Base-by-base conservation (phyloP, 2,888 invertebrate species). In the Conchocele bisecta region DNA sequence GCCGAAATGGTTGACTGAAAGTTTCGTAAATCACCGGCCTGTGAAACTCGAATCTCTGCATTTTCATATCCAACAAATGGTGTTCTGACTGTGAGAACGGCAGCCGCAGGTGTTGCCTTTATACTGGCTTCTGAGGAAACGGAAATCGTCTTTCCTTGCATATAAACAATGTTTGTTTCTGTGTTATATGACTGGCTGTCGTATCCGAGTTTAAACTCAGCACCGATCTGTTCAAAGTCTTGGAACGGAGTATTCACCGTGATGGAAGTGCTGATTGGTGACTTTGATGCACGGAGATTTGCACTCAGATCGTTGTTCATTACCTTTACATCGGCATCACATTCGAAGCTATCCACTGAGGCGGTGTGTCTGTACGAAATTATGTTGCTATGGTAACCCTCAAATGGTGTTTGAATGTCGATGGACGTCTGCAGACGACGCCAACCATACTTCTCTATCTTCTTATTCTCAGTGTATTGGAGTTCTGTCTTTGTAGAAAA, bases 271-370 rank as follows among this genome's bases (percentile, higher is more conserved):
- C 31, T 46, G 20, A 61, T 6, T 7, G 74, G 74, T 41, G 56
- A 17, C 26, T 57, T 61, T 1, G 65, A 61, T 13, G 66, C 69
- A 48, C 51, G 50, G 2, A 74, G 41, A 29, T 50, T 61, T 22
- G 65, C 74, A 33, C 33, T 54, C 26, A 75, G 29, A n/a, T 70
- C 75, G 3, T 61, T 70, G 17, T 66, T 46, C 37, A 70, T 51
- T 0, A 70, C 51, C 26, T 44, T 61, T 20, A 61, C 13, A 3
- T 70, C 61, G 13, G 51, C 66, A 63, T 66, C 58, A 41, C 75
- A 61, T 63, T 75, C 75, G 44, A 66, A 75, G 24, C 75, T 69
- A 28, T 75, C 69, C n/a, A 65, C 54, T 13, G 65, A 59, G 17
- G 70, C 69, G 15, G 66, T 46, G 46, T 75, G 70, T 26, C 56